Conservation (phyloP, 1,140 invertebrate species). For the Gryon sp. region DNA sequence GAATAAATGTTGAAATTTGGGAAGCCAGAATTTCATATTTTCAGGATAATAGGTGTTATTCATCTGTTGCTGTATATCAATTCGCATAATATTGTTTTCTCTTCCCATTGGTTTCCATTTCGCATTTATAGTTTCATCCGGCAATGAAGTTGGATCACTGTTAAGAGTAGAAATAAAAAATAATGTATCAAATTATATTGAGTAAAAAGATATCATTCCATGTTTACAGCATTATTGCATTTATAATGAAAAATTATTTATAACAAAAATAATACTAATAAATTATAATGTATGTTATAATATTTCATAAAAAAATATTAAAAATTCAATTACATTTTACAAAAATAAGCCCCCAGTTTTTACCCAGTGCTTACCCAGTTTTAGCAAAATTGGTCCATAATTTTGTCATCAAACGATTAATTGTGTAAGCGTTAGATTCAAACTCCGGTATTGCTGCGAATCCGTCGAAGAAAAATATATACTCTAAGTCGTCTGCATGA, state of each 20-base stretch:
- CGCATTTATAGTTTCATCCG: constrained; percentile 28
- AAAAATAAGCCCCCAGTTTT: too few species aligned
- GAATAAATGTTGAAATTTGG: constrained; percentile 22
- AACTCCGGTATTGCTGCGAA: constrained; percentile 15
- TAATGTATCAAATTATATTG: too few species aligned
- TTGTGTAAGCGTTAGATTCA: constrained; percentile 14
- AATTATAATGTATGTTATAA: too few species aligned
- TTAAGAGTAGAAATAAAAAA: constrained; percentile 7
- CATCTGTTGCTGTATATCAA: constrained; percentile 30
- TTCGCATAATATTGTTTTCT: constrained; percentile 40
- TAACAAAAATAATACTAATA: too few species aligned
- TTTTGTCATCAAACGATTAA: constrained; percentile 28
- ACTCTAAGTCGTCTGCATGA: constrained; percentile 24
- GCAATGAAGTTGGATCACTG: constrained; percentile 35
- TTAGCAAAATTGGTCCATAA: constrained; percentile 48
- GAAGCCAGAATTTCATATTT: constrained; percentile 35
- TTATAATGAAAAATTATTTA: too few species aligned
- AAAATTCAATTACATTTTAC: too few species aligned
- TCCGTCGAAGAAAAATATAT: constrained; percentile 14
- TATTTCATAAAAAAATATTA: too few species aligned
- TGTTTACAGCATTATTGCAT: too few species aligned
- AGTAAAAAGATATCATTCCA: too few species aligned
- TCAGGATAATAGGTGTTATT: constrained; percentile 12
- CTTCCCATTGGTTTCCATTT: constrained; percentile 38
- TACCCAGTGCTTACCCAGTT: too few species aligned